Conservation (phyloP, 2,888 invertebrate genomes). For the Agrochola lychnidis region DNA sequence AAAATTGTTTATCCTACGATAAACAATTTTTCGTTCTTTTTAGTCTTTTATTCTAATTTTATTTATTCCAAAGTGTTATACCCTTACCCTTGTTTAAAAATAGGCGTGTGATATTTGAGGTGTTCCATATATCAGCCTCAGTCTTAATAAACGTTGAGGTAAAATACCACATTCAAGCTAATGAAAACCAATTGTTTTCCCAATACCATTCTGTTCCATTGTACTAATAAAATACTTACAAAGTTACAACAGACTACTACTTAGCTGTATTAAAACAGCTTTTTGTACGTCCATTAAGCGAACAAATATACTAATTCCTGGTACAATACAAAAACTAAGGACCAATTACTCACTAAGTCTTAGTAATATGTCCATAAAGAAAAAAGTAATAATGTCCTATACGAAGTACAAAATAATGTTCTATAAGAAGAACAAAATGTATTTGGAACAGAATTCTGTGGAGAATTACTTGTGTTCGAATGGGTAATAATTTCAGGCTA, state of each 20-base stretch:
- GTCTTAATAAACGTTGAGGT: conserved; percentile 1
- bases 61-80: background rate
- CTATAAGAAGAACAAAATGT: conserved; percentile 32
- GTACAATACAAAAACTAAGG: conserved; percentile 35
- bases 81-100: background rate
- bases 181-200: conserved; percentile 34
- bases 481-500: conserved; percentile 7
- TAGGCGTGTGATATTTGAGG: background rate
- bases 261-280: conserved; percentile 34
- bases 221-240: conserved; percentile 17
- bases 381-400: conserved; percentile 1
- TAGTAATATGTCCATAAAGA: conserved; percentile 15
- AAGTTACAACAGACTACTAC: conserved; percentile 4
- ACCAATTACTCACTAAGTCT: conserved; percentile 15
- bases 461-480: conserved; percentile 15
- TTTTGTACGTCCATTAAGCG: conserved; percentile 33
- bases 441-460: conserved; percentile 20
- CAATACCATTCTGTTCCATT: conserved; percentile 5
- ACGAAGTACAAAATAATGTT: conserved; percentile 19
- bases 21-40: background rate
- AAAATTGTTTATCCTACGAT: no score
- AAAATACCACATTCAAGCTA: conserved; percentile 7
- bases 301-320: conserved; percentile 25
- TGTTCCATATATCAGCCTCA: background rate
- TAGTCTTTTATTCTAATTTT: background rate